Base-by-base conservation (phyloP, 2,113 vertebrate genomes). In the Sander vitreus region DNA sequence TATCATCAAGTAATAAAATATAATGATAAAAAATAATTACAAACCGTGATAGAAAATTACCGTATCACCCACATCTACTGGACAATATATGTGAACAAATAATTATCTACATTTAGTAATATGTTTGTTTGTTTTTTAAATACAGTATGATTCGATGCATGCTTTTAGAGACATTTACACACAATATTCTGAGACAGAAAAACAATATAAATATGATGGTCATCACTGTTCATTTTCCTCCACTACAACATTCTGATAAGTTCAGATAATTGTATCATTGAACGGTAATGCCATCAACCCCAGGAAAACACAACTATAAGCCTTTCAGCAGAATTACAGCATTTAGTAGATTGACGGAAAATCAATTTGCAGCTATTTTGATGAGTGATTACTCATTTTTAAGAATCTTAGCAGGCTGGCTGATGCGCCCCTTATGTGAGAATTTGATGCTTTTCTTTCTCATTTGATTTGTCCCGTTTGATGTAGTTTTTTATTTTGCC, bases 321-420 rank as follows among this genome's bases (percentile, higher is more conserved):
- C 15, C 33, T 6, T 2, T 18, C 15, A 67, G 62, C 1, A 63
- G 23, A n/a, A 39, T 70, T 21, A 39, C 16, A 76, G 58, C 4
- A 71, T 43, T 53, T 47, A 8, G 6, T 12, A 18, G 0, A 19
- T 4, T 33, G 43, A 23, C 6, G 19, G 27, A 59, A 58, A 23
- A 66, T 67, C 57, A 9, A 59, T 58, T 83, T 55, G 30, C 50
- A 39, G 11, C 39, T 55, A 21, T 65, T 77, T 48, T 45, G 11
- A 57, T 33, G 21, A 36, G 2, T 16, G 54, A 77, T 36, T 25
- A 21, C n/a, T 39, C 2, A 12, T 23, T 33, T 43, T 58, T 11
- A 57, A 33, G 55, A 39, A 75, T 43, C 30, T 62, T 23, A 3
- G 10, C 39, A 43, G 39, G 9, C 39, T 43, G 51, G 25, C 71